These are phyloP conservation scores for Diplazon laetatorius DNA, from an alignment of 2,888 invertebrate genomes.

Conservation along the genomic window DNA sequence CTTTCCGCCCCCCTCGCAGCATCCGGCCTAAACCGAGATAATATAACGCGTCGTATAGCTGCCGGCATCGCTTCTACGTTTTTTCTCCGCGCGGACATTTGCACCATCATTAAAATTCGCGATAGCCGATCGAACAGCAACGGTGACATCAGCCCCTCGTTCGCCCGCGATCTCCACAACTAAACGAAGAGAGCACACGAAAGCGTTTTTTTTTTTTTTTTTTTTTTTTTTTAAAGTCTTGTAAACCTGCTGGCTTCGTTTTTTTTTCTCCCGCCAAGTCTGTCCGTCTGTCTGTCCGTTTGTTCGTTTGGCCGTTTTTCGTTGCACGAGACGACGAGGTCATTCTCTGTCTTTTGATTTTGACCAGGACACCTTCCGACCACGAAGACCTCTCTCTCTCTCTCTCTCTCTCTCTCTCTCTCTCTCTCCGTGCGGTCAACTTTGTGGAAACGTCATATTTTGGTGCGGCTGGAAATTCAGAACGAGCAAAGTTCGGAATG, in stretches of 20 bases:
- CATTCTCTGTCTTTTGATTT: conserved; percentile 40
- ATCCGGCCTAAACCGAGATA: conserved; percentile 82
- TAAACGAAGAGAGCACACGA: conserved; percentile 80
- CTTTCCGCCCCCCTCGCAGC: too few species aligned
- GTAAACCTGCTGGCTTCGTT: conserved; percentile 75
- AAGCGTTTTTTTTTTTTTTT: too few species aligned
- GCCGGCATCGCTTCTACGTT: conserved; percentile 70
- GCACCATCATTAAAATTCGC: conserved; percentile 83
- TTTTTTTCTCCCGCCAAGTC: conserved; percentile 62
- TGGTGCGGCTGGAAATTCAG: too few species aligned
- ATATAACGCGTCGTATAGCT: conserved; percentile 77
- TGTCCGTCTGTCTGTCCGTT: conserved; percentile 26
- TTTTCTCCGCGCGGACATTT: conserved; percentile 79
- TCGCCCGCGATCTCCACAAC: conserved; percentile 80
- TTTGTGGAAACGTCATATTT: too few species aligned
- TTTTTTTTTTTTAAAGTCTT: too few species aligned
- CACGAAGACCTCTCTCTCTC: conserved; percentile 20
- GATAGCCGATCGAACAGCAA: conserved; percentile 82
- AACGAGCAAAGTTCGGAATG: too few species aligned
- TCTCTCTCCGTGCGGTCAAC: conserved; percentile 10
- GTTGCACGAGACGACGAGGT: too few species aligned
- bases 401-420: too few species aligned
- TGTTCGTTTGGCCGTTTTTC: conserved; percentile 26
- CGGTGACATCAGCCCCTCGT: conserved; percentile 81
- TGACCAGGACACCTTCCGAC: conserved; percentile 20